Base-by-base conservation (phyloP, 2,797 vertebrate species). In the Sebastes nivosus region DNA sequence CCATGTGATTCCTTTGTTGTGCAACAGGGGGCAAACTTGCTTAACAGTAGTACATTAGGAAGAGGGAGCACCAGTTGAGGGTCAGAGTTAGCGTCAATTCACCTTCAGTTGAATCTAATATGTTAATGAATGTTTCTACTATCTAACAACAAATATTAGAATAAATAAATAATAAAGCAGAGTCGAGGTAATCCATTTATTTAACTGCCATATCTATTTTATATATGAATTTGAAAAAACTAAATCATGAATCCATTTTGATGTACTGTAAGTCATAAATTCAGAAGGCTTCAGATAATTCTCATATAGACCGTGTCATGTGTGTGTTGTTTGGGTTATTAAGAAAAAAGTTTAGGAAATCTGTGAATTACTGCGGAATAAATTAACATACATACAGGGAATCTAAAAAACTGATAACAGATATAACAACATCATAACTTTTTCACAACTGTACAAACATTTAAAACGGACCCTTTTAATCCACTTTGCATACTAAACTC, bases 11-110 rank as follows among this genome's bases (percentile, higher is more conserved):
- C 32, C 4, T 13, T 32, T 3, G 60, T 61, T 36, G 54, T 27
- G 16, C 90, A 90, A 8, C 64, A 90, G 90, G 16, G 69, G 84
- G 85, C 46, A 8, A 20, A 29, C 66, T 81, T 87, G 74, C 65
- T 68, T 80, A 60, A 6, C 13, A 77, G 58, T 60, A 18, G 34
- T 3, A 12, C 4, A 6, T 16, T 7, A 61, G 8, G 3, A 20
- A 20, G 7, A 20, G 1, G 13, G 14, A 8, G 6, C 2, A 3
- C 7, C 5, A 11, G 2, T 2, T 24, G 2, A 58, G 27, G 14
- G 14, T 68, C 25, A 16, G 14, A 14, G 25, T 71, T 72, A 24
- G 20, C 32, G 20, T 57, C 5, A 12, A 13, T 54, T 46, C 64
- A 42, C 8, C n/a, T 42, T 60, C 5, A 38, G 29, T 3, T 61